These are phyloP conservation scores for Saimiri boliviensis DNA, from an alignment of 2,113 vertebrate species.

Conservation along the genomic window DNA sequence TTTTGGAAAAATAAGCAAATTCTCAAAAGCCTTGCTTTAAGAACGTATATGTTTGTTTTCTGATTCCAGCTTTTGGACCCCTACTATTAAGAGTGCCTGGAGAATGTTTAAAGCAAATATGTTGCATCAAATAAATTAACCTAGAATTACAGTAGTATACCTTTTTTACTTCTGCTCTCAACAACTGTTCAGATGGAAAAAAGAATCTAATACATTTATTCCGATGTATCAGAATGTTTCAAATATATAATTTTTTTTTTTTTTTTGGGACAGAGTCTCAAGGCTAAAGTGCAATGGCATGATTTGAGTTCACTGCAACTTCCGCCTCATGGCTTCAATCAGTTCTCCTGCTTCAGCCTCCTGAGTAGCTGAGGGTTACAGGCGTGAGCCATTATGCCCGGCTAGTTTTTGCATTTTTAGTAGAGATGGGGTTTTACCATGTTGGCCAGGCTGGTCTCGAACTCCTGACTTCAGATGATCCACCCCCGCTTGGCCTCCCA, in stretches of 20 bases:
- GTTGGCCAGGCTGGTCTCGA: too few relatives aligned
- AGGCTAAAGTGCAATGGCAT: too few relatives aligned
- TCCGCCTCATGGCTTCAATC: too few relatives aligned
- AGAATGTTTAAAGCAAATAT: background rate
- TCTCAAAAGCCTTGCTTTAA: background rate
- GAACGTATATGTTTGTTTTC: background rate
- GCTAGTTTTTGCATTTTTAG: too few relatives aligned
- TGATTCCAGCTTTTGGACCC: background rate
- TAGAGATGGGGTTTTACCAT: too few relatives aligned
- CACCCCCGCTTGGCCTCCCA: too few relatives aligned
- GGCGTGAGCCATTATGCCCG: too few relatives aligned
- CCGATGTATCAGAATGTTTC: background rate
- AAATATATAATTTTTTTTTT: background rate
- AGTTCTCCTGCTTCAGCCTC: too few relatives aligned
- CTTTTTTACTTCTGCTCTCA: background rate
- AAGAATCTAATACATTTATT: background rate
- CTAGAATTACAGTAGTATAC: background rate
- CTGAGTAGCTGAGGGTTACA: too few relatives aligned
- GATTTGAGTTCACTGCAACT: too few relatives aligned
- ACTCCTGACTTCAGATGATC: too few relatives aligned
- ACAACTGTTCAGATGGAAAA: background rate
- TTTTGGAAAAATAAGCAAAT: conserved; percentile 16
- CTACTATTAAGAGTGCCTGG: background rate
- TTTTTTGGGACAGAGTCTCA: background rate
- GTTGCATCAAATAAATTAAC: background rate